phyloP scores from a whole-genome alignment of 37 sponge, comb jelly and placozoan genomes.

The Petrosia ficiformis region DNA sequence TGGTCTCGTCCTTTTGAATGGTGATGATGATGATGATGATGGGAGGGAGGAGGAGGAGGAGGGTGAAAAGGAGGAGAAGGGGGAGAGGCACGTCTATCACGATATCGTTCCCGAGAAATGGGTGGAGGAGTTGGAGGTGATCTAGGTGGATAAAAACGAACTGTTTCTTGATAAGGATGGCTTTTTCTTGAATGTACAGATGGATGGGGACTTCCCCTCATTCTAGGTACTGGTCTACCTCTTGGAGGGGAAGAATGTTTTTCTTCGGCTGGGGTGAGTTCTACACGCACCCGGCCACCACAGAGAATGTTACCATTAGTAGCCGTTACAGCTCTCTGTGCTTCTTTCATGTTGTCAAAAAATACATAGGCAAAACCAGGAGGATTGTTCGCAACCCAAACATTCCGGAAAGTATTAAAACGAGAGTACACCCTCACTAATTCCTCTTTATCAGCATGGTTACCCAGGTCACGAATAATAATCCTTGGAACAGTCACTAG shows the following conservation, averaged over 20 bases:
- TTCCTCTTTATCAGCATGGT: conserved; percentile 66
- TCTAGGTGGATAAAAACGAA: conserved; percentile 11
- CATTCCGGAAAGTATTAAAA: conserved; percentile 55
- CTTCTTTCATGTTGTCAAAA: conserved; percentile 62
- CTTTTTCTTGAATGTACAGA: background rate
- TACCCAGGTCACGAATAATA: conserved; percentile 57
- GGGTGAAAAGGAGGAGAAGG: too few species aligned
- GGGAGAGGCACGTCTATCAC: too few species aligned
- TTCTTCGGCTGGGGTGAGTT: conserved; percentile 52
- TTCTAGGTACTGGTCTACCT: background rate
- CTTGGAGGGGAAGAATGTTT: conserved; percentile 5
- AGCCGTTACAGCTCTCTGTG: conserved; percentile 58
- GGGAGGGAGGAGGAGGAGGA: conserved; percentile 14
- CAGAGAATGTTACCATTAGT: conserved; percentile 58
- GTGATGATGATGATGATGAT: background rate
- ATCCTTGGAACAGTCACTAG: conserved; percentile 66
- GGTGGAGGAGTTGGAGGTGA: background rate
- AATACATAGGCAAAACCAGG: conserved; percentile 90
- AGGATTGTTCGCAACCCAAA: conserved; percentile 86
- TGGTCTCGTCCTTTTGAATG: conserved; percentile 2
- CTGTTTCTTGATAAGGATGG: background rate
- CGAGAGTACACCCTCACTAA: conserved; percentile 33
- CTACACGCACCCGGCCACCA: conserved; percentile 65
- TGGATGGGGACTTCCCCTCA: conserved; percentile 7
- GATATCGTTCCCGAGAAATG: too few species aligned